A percentile compares a stretch with the other conserved stretches of the same genome.
Conservation (phyloP, 92 coral and sea anemone genomes). For the Hydrozoanthus gracilis region DNA sequence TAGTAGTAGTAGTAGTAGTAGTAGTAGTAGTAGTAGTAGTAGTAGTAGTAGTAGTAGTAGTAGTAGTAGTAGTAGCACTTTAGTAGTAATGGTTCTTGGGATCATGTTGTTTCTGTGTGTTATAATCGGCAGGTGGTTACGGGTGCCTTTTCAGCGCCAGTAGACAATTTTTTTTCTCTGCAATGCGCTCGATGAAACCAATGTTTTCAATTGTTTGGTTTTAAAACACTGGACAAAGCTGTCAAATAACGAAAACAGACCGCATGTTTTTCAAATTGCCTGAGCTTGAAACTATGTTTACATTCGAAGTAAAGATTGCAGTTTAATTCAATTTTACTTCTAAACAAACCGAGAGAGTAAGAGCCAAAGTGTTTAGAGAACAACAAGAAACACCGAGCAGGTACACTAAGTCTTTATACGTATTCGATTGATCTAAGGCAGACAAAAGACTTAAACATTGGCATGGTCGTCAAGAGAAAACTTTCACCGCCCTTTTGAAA, state of each 20-base stretch:
- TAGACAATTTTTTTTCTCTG: too few relatives aligned
- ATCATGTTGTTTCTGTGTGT: too few relatives aligned
- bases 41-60: too few relatives aligned
- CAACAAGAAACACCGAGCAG: background rate
- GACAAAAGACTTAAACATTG: background rate
- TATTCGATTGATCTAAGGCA: background rate
- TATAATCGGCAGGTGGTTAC: too few relatives aligned
- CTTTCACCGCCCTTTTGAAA: background rate
- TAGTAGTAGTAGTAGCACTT: too few relatives aligned
- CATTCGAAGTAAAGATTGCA: background rate
- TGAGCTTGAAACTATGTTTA: background rate
- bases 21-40: too few relatives aligned
- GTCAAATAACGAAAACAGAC: background rate
- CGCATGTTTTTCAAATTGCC: background rate
- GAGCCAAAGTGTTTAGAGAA: background rate
- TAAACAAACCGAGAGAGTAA: background rate
- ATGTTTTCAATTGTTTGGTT: constrained; percentile 26
- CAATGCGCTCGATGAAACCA: too few relatives aligned
- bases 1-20: too few relatives aligned
- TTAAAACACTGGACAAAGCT: constrained; percentile 16
- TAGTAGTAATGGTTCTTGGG: too few relatives aligned
- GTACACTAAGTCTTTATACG: background rate
- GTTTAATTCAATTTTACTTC: background rate
- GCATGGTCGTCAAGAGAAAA: background rate
- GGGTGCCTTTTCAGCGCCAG: too few relatives aligned